A percentile compares a stretch with the other conserved stretches of the same genome.
Conservation (phyloP, 92 coral and sea anemone genomes). For the Palythoa grandis region DNA sequence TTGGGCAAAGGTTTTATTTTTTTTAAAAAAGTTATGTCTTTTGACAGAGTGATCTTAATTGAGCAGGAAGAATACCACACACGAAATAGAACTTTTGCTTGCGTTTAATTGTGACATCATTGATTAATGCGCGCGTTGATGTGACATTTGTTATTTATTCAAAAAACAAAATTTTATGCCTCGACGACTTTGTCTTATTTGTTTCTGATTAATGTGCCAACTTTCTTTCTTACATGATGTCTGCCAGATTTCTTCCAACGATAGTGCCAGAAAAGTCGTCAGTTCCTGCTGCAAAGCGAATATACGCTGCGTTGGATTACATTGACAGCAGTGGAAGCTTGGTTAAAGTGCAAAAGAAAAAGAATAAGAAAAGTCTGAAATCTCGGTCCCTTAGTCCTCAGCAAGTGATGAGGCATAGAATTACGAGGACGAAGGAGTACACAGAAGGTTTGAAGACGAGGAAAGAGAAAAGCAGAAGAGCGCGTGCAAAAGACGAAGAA, state of each 20-base stretch:
- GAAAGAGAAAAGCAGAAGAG: slow-evolving; percentile 50
- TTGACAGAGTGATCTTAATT: no score
- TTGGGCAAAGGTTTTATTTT: no score
- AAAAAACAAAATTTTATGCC: not conserved
- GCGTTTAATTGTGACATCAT: slow-evolving; percentile 25
- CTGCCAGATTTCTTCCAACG: slow-evolving; percentile 58
- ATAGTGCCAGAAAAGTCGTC: slow-evolving; percentile 64
- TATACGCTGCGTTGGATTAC: slow-evolving; percentile 71
- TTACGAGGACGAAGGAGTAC: slow-evolving; percentile 72
- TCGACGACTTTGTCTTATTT: not conserved
- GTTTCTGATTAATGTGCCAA: not conserved
- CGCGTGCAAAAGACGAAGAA: slow-evolving; percentile 57
- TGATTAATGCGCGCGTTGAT: slow-evolving; percentile 25
- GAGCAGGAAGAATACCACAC: not conserved
- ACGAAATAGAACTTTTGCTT: not conserved
- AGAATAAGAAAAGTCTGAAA: slow-evolving; percentile 49
- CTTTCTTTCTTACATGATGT: slow-evolving; percentile 13
- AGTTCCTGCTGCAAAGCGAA: slow-evolving; percentile 68
- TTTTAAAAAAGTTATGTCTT: no score
- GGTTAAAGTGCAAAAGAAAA: slow-evolving; percentile 39
- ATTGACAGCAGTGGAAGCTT: slow-evolving; percentile 52
- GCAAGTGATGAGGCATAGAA: slow-evolving; percentile 47
- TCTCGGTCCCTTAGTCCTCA: slow-evolving; percentile 37
- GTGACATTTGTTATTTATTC: not conserved
- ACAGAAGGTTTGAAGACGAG: slow-evolving; percentile 62